A percentile compares a stretch with the other conserved stretches of the same genome.
These are phyloP conservation scores for Argyresthia goedartella DNA, from an alignment of 2,888 invertebrate genomes.

Conservation along the genomic window DNA sequence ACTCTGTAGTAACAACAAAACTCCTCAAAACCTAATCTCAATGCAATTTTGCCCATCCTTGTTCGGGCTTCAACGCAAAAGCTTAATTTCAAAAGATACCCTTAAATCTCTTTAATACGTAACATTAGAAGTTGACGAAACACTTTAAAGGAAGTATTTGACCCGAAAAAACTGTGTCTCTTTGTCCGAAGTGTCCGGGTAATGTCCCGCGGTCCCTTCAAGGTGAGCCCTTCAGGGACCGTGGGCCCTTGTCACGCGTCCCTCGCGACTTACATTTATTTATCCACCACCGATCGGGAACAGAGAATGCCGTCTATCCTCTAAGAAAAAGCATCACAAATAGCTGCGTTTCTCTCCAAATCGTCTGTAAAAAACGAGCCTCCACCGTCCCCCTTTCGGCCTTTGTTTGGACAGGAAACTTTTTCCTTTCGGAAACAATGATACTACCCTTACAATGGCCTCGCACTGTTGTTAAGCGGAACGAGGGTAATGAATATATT, in stretches of 20 bases:
- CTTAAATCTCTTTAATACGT: too few species aligned
- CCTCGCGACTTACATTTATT: slow-evolving; percentile 9
- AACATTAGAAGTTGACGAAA: not conserved
- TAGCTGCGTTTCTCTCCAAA: slow-evolving; percentile 6
- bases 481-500: slow-evolving; percentile 4
- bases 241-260: not conserved
- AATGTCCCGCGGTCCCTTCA: not conserved
- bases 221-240: slow-evolving; percentile 1
- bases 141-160: not conserved
- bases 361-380: slow-evolving; percentile 6
- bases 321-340: slow-evolving; percentile 3
- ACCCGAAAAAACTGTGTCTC: not conserved
- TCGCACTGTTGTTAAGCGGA: slow-evolving; percentile 1
- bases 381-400: not conserved
- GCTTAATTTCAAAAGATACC: too few species aligned
- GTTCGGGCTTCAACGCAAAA: too few species aligned
- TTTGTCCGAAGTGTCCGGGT: not conserved
- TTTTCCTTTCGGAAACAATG: slow-evolving; percentile 3
- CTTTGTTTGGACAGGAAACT: not conserved
- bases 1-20: not conserved
- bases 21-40: too few species aligned
- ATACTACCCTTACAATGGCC: not conserved
- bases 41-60: too few species aligned
- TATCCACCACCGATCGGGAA: slow-evolving; percentile 6
- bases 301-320: not conserved